phyloP scores from a whole-genome alignment of 1,140 invertebrate species.

The Diploscapter pachys region DNA sequence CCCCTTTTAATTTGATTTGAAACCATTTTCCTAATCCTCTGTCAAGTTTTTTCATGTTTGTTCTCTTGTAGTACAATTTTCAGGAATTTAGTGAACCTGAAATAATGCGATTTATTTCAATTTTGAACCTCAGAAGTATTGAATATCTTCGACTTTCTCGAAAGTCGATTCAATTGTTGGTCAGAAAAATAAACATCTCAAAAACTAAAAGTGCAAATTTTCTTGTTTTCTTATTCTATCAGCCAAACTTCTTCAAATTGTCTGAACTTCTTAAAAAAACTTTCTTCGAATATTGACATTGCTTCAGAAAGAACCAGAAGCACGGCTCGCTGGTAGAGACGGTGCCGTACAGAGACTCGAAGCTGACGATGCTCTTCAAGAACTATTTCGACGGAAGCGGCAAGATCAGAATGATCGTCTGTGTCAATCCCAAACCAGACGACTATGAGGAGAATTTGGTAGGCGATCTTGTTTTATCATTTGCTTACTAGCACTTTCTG shows the following conservation, averaged over 20 bases:
- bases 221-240: too few relatives aligned
- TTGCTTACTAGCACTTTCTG: constrained; percentile 55
- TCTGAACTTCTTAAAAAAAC: too few relatives aligned
- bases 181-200: too few relatives aligned
- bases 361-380: constrained; percentile 93
- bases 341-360: constrained; percentile 89
- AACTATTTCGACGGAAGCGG: constrained; percentile 97
- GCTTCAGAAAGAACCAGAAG: constrained; percentile 45
- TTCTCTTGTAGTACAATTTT: background rate
- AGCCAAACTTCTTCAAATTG: too few relatives aligned
- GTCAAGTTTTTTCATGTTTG: too few relatives aligned
- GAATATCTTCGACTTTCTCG: constrained; percentile 9
- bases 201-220: too few relatives aligned
- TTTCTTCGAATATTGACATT: background rate
- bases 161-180: too few relatives aligned
- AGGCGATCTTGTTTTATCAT: constrained; percentile 43
- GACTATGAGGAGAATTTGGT: constrained; percentile 91
- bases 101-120: too few relatives aligned
- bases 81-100: background rate
- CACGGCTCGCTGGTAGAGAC: constrained; percentile 60
- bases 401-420: constrained; percentile 90
- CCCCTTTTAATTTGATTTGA: too few relatives aligned
- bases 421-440: constrained; percentile 82
- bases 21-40: too few relatives aligned
- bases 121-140: background rate